phyloP scores from a whole-genome alignment of 64 coral and sea anemone genomes.

The Cladopsammia gracilis region DNA sequence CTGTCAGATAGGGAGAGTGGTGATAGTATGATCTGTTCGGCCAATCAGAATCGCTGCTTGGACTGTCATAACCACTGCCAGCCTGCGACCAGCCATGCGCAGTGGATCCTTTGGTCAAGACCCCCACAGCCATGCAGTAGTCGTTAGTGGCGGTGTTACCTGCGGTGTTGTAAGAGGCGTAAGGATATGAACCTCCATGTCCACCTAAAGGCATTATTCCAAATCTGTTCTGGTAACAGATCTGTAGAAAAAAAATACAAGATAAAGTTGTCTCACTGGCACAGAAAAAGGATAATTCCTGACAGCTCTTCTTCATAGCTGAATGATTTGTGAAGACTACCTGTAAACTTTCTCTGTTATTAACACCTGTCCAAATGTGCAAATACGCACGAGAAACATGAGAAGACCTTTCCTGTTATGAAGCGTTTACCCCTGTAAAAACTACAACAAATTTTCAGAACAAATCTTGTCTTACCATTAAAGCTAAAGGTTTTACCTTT shows the following conservation, averaged over 20 bases:
- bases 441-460: no score
- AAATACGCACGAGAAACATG: no score
- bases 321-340: no score
- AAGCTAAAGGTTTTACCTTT: no score
- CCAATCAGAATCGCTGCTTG: conserved; percentile 72
- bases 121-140: conserved; percentile 84
- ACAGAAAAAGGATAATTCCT: no score
- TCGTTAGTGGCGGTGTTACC: conserved; percentile 64
- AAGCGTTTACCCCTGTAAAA: no score
- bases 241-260: background rate
- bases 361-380: no score
- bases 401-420: no score
- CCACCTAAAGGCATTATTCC: conserved; percentile 38
- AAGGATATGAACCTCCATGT: conserved; percentile 70
- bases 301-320: no score
- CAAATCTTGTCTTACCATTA: no score
- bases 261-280: background rate
- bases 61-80: conserved; percentile 63
- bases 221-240: conserved; percentile 76
- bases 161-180: conserved; percentile 26
- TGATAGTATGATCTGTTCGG: conserved; percentile 64
- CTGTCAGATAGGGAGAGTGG: conserved; percentile 46
- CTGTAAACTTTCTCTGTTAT: no score
- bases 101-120: conserved; percentile 24
- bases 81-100: conserved; percentile 74